Evolutionary conservation across 2,888 invertebrate species (phyloP).

Genomic region (Lithophane ornitopus): DNA sequence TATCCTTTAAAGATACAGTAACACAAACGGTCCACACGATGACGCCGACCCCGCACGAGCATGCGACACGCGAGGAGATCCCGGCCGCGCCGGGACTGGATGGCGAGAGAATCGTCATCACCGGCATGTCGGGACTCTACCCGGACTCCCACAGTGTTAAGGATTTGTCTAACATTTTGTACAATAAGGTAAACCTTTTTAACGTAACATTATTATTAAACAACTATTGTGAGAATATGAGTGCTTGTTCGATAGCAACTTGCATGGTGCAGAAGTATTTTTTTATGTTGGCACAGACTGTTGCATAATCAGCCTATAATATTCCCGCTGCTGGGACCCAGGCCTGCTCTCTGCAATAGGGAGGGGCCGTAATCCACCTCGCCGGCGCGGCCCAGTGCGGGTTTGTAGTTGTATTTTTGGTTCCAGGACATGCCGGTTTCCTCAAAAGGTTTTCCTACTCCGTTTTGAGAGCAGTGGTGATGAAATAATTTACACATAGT

Average conservation of each 20-base stretch:
- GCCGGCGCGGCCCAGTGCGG: too few species aligned
- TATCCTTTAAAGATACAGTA: neutral
- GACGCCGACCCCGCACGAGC: slow-evolving; percentile 54
- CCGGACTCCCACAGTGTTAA: slow-evolving; percentile 70
- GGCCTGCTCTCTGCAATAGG: too few species aligned
- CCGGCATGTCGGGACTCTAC: slow-evolving; percentile 77
- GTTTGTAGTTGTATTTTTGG: too few species aligned
- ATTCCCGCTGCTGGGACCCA: too few species aligned
- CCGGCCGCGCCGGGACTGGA: neutral
- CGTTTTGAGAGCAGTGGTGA: too few species aligned
- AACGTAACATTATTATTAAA: neutral
- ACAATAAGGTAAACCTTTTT: slow-evolving; percentile 74
- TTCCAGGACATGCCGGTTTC: too few species aligned
- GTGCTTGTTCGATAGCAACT: neutral
- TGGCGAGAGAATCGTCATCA: slow-evolving; percentile 72
- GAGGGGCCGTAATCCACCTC: too few species aligned
- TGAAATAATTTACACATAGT: too few species aligned
- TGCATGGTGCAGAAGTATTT: neutral
- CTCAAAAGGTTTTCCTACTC: too few species aligned
- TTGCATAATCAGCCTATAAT: too few species aligned
- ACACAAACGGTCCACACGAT: slow-evolving; percentile 18
- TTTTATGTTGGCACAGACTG: too few species aligned
- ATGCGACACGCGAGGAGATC: neutral
- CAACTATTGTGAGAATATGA: neutral
- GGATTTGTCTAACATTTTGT: slow-evolving; percentile 75